phyloP scores from a whole-genome alignment of 2,797 vertebrate species.

The Tragopan temminckii region DNA sequence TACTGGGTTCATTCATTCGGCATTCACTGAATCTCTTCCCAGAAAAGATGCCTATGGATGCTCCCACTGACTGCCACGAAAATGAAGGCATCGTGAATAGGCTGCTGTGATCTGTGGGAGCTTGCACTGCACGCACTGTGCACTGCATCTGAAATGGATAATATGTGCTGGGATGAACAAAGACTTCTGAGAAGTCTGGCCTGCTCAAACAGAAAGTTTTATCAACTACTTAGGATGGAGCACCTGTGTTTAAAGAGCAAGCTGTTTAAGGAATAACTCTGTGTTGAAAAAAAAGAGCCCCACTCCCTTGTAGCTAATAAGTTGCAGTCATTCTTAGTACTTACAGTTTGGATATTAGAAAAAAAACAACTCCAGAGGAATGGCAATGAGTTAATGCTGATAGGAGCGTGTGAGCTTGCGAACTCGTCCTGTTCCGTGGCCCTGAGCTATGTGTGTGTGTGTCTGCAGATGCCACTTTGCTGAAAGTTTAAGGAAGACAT shows the following conservation, averaged over 20 bases:
- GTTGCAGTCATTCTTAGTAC: neutral
- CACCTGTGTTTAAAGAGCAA: neutral
- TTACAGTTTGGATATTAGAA: neutral
- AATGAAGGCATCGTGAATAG: neutral
- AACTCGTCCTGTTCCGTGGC: slow-evolving; percentile 17
- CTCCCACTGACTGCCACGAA: neutral
- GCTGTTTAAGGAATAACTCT: neutral
- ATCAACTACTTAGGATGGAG: neutral
- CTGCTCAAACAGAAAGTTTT: neutral
- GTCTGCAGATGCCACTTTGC: slow-evolving; percentile 47
- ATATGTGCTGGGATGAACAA: neutral
- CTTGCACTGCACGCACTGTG: neutral
- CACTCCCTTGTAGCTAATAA: neutral
- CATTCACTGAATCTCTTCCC: neutral
- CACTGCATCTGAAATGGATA: neutral
- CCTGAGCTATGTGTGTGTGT: neutral
- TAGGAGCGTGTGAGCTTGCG: slow-evolving; percentile 7
- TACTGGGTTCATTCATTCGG: neutral
- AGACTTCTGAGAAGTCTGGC: neutral
- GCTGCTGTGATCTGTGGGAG: neutral
- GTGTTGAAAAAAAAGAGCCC: neutral
- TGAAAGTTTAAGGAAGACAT: slow-evolving; percentile 10
- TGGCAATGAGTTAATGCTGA: neutral
- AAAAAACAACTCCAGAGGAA: slow-evolving; percentile 21
- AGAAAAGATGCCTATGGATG: neutral